Percentiles rank a stretch among this genome's conserved stretches.
phyloP scores from a whole-genome alignment of 2,113 vertebrate genomes.

The Rana temporaria region DNA sequence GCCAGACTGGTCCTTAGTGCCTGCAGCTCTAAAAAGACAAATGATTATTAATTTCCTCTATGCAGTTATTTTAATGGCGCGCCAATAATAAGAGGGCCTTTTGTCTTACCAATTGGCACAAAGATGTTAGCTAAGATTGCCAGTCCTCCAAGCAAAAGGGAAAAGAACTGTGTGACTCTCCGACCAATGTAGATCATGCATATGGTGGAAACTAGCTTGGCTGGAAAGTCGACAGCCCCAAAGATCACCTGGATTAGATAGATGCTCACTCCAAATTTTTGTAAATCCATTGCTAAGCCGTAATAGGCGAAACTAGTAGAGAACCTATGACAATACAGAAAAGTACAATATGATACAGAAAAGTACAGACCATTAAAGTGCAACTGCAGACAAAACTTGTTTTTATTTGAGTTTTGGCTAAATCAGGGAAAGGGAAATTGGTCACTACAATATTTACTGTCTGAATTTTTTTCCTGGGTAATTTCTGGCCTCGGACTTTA shows the following conservation, averaged over 20 bases:
- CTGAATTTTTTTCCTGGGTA: no score
- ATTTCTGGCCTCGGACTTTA: no score
- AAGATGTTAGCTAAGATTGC: conserved; percentile 78
- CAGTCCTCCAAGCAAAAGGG: conserved; percentile 76
- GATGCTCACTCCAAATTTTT: conserved; percentile 85
- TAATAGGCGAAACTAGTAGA: conserved; percentile 90
- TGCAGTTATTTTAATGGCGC: background rate
- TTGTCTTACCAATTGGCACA: conserved; percentile 74
- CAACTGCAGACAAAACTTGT: no score
- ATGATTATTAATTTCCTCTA: background rate
- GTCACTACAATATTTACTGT: no score
- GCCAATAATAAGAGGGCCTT: background rate
- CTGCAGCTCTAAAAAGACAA: conserved; percentile 73
- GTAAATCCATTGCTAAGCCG: conserved; percentile 82
- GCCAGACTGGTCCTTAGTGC: conserved; percentile 69
- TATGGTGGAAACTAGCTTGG: conserved; percentile 79
- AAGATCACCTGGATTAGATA: conserved; percentile 89
- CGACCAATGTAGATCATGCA: conserved; percentile 74
- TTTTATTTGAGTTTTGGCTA: no score
- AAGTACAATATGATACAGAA: no score
- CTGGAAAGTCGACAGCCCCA: conserved; percentile 82
- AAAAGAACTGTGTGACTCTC: conserved; percentile 67
- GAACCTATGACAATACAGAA: conserved; percentile 61
- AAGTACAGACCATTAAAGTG: no score
- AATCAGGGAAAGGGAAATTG: no score